A percentile compares a stretch with the other conserved stretches of the same genome.
phyloP scores from a whole-genome alignment of 2,797 vertebrate genomes.

The Tragopan temminckii region DNA sequence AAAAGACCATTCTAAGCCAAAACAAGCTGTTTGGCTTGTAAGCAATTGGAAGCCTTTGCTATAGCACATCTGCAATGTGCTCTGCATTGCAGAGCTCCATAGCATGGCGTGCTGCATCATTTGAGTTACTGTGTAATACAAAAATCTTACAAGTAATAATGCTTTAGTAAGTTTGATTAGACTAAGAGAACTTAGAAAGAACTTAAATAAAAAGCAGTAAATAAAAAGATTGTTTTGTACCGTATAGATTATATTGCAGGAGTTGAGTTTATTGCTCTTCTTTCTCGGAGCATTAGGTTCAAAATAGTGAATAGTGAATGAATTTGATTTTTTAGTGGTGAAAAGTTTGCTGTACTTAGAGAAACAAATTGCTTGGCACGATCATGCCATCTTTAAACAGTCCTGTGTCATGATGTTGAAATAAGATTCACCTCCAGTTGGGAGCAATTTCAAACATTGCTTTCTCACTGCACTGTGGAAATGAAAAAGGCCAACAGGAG shows the following conservation, averaged over 20 bases:
- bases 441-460: not conserved
- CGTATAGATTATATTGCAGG: rapidly evolving
- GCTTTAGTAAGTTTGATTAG: not conserved
- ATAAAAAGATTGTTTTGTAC: rapidly evolving
- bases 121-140: rapidly evolving
- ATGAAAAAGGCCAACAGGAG: not conserved
- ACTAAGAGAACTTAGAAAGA: not conserved
- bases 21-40: slow-evolving; percentile 15
- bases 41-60: slow-evolving; percentile 12
- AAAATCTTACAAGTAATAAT: not conserved
- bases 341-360: not conserved
- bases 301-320: not conserved
- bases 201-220: too few species aligned
- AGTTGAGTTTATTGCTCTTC: not conserved
- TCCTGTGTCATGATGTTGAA: not conserved
- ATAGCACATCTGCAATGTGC: not conserved
- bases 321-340: not conserved
- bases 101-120: not conserved
- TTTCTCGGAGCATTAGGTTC: not conserved
- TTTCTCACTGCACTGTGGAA: not conserved
- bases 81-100: not conserved
- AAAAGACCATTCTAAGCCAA: not conserved
- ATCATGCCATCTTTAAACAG: not conserved
- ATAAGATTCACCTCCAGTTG: not conserved
- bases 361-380: not conserved